Evolutionary conservation across 1,140 invertebrate species (phyloP).

Genomic region (Bombus superbus): DNA sequence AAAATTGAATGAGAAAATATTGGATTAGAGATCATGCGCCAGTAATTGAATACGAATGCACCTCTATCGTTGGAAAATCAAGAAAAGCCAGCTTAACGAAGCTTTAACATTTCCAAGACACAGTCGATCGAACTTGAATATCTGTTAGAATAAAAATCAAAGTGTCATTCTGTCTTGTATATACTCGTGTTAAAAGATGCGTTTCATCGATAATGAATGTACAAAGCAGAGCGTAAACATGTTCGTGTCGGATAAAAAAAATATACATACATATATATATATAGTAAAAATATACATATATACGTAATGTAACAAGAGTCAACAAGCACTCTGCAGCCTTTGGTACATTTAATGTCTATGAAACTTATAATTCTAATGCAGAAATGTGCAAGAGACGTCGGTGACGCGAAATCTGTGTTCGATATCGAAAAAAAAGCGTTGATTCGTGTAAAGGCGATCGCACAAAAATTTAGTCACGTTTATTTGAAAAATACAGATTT

Average conservation of each 20-base stretch:
- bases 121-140: background rate
- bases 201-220: background rate
- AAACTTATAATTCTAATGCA: constrained; percentile 3
- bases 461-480: constrained; percentile 28
- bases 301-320: background rate
- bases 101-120: background rate
- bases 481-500: constrained; percentile 33
- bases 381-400: constrained; percentile 22
- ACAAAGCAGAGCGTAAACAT: constrained; percentile 12
- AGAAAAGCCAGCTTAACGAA: constrained; percentile 4
- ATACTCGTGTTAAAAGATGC: background rate
- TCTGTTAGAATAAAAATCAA: background rate
- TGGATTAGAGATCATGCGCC: constrained; percentile 32
- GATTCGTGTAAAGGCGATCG: constrained; percentile 24
- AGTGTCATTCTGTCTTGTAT: background rate
- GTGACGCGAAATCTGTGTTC: background rate
- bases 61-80: background rate
- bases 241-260: background rate
- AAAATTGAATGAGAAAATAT: background rate
- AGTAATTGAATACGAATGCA: background rate
- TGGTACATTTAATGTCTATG: background rate
- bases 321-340: constrained; percentile 32
- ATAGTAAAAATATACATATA: background rate
- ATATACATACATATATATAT: background rate
- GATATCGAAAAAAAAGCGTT: constrained; percentile 35